These are phyloP conservation scores for Nautilus pompilius DNA, from an alignment of 1,140 invertebrate genomes.

Conservation along the genomic window DNA sequence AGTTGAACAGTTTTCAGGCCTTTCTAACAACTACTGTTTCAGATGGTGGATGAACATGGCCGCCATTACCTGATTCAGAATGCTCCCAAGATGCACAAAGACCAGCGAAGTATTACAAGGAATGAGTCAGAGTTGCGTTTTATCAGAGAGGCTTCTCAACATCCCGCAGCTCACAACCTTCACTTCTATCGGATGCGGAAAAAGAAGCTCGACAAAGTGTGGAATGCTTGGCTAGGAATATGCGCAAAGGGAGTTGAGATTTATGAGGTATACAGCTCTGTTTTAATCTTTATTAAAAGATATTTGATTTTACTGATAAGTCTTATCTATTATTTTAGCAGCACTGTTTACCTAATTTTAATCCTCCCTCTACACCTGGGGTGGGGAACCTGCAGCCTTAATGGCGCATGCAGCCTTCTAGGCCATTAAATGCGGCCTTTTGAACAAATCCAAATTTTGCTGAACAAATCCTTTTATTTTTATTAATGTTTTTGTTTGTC, in stretches of 20 bases:
- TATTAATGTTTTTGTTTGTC: too few species aligned
- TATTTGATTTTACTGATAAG: too few species aligned
- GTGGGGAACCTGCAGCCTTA: too few species aligned
- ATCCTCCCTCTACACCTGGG: too few species aligned
- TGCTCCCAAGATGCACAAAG: conserved; percentile 65
- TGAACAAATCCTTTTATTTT: too few species aligned
- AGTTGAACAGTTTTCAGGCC: too few species aligned
- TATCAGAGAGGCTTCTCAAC: conserved; percentile 81
- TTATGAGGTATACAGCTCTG: conserved; percentile 58
- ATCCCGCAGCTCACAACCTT: conserved; percentile 85
- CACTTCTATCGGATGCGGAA: conserved; percentile 81
- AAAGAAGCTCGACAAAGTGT: conserved; percentile 67
- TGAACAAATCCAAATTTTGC: too few species aligned
- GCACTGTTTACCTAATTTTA: too few species aligned
- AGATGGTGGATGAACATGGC: conserved; percentile 63
- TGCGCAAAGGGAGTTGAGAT: conserved; percentile 84
- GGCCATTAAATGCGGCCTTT: too few species aligned
- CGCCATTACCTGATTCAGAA: conserved; percentile 61
- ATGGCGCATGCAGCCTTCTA: too few species aligned
- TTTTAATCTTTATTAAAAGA: too few species aligned
- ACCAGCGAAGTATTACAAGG: conserved; percentile 72
- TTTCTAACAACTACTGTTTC: conserved; percentile 1
- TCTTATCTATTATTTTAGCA: too few species aligned
- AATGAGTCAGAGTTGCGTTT: conserved; percentile 79
- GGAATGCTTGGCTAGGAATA: conserved; percentile 52